Evolutionary conservation across 2,888 invertebrate genomes (phyloP).

Genomic region (Globia sparganii): DNA sequence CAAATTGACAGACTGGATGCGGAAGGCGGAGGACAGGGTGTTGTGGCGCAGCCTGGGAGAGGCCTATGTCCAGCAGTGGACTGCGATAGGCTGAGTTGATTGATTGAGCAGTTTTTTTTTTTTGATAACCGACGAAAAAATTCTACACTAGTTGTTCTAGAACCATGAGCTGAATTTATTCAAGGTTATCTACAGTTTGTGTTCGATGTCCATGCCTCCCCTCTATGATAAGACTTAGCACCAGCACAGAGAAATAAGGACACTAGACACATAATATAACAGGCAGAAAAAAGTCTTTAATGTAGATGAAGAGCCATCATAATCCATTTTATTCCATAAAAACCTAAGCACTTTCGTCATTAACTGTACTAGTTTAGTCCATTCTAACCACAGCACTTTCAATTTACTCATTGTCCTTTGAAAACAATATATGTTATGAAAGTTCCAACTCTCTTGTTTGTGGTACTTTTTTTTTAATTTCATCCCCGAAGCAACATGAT

Average conservation of each 20-base stretch:
- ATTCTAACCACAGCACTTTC: slow-evolving; percentile 67
- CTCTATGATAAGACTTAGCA: neutral
- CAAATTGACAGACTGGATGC: no score
- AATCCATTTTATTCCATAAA: neutral
- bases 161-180: neutral
- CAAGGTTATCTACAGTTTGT: neutral
- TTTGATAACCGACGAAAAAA: neutral
- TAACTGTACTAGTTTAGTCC: slow-evolving; percentile 46
- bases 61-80: no score
- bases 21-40: no score
- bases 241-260: neutral
- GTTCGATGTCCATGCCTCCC: no score
- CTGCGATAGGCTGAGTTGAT: no score
- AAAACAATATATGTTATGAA: slow-evolving; percentile 74
- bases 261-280: neutral
- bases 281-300: neutral
- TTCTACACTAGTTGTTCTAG: neutral
- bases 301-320: neutral
- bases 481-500: slow-evolving; percentile 20
- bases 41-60: no score
- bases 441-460: slow-evolving; percentile 46
- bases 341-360: slow-evolving; percentile 38
- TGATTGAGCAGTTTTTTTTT: no score
- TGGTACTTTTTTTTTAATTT: slow-evolving; percentile 30
- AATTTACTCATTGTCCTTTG: slow-evolving; percentile 77